A percentile compares a stretch with the other conserved stretches of the same genome.
These are phyloP conservation scores for Caiman crocodilus DNA, from an alignment of 2,797 vertebrate species.

Conservation along the genomic window DNA sequence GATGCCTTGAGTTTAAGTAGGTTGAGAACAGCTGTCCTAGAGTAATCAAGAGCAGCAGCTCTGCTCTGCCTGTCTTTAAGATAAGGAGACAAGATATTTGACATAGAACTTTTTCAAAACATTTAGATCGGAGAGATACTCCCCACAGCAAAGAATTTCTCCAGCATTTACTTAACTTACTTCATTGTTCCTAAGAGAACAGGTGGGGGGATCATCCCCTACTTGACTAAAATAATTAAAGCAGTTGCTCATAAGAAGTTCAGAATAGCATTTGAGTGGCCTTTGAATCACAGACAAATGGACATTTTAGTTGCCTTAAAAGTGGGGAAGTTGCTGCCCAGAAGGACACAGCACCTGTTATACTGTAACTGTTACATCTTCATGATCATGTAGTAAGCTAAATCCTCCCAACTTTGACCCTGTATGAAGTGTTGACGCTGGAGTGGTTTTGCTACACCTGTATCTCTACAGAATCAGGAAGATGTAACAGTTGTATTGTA, in stretches of 20 bases:
- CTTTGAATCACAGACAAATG: background rate
- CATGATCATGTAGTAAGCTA: no score
- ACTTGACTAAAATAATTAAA: slow-evolving; percentile 11
- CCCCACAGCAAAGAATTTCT: background rate
- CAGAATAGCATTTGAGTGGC: background rate
- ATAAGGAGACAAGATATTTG: background rate
- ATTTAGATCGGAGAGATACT: slow-evolving; percentile 1
- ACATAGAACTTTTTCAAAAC: background rate
- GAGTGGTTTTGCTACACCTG: no score
- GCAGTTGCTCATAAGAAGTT: background rate
- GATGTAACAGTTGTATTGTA: no score
- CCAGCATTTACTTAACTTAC: background rate
- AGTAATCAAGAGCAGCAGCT: background rate
- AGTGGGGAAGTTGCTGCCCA: no score
- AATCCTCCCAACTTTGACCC: no score
- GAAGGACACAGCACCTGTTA: no score
- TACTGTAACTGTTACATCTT: no score
- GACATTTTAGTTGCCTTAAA: no score
- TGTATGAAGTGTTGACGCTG: no score
- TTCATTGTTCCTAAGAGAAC: slow-evolving; percentile 17
- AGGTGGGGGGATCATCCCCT: background rate
- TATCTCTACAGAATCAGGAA: no score
- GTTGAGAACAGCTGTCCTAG: no score
- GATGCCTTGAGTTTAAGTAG: no score
- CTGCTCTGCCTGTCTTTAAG: background rate